Evolutionary conservation across 2,797 vertebrate species (phyloP), one percentile per base, ranked within the genome.

Genomic region (Mastacembelus armatus): DNA sequence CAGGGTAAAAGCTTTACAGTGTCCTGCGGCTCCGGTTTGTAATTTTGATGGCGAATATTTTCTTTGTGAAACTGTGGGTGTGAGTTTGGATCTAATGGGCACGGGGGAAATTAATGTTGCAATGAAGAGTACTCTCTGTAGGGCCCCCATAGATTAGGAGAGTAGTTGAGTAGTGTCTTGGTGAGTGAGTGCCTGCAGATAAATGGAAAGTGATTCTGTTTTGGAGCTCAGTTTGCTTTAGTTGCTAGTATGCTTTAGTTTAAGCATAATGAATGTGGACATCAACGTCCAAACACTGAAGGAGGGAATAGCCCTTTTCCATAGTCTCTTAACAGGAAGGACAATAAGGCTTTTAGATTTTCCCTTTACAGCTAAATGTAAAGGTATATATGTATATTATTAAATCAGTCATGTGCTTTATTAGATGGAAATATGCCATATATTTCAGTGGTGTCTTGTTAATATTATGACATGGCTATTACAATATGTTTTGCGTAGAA

Each of bases 261-360:
- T 79, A 88, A 85, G 90, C 71, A 29, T 89, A 87, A 92, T 91
- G 85, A 86, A 88, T 76, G 83, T 81, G 64, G 84, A 91, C 83
- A 89, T 73, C 67, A 86, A 83, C 78, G 86, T 89, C 78, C 57
- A 86, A 88, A 88, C 85, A 84, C 74, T 75, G 75, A 81, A 72
- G 77, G 79, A 85, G 74, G 67, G 71, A 85, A 30, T 61, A 44
- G 73, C 66, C 69, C 42, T 83, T 77, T 78, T n/a, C 56, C 66
- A 57, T 36, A 68, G 52, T 81, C 69, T 52, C 54, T 63, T 74
- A 74, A 71, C 74, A 76, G 81, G 81, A 81, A 78, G 60, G 63
- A 55, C 79, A 80, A 74, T 74, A 67, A 77, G 36, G 52, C 42
- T 65, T 61, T 82, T 57, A 57, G 8, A 64, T 62, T 83, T n/a